These are phyloP conservation scores for Corythoichthys haematopterus DNA, from an alignment of 2,113 vertebrate genomes.

Conservation along the genomic window DNA sequence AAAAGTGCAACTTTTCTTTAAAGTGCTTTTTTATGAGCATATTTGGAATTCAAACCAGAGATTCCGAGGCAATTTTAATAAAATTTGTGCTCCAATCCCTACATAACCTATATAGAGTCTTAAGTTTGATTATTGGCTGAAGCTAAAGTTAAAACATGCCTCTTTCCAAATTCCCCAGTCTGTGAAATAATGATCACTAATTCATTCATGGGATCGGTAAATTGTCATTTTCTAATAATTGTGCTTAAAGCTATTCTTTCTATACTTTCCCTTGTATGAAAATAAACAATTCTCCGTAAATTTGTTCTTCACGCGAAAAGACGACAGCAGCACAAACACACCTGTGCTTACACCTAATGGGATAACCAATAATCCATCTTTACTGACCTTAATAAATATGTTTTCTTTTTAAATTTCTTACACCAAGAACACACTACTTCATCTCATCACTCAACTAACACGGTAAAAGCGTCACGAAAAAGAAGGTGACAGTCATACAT, in stretches of 20 bases:
- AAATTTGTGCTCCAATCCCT: slow-evolving; percentile 5
- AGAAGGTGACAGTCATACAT: not conserved
- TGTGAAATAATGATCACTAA: not conserved
- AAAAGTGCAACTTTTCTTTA: slow-evolving; percentile 66
- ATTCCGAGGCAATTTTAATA: slow-evolving; percentile 8
- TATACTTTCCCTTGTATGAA: not conserved
- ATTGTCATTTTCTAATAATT: slow-evolving; percentile 17
- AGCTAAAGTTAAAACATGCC: slow-evolving; percentile 2
- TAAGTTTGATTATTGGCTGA: slow-evolving; percentile 8
- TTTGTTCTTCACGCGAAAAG: not conserved
- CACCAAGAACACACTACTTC: not conserved
- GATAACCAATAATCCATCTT: not conserved
- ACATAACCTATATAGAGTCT: slow-evolving; percentile 10
- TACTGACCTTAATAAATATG: not conserved
- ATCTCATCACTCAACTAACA: not conserved
- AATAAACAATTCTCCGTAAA: not conserved
- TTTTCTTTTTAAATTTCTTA: not conserved
- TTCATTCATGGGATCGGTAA: not conserved
- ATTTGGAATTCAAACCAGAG: slow-evolving; percentile 26
- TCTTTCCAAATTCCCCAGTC: slow-evolving; percentile 1
- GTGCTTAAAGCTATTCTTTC: slow-evolving; percentile 48
- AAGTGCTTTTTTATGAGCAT: slow-evolving; percentile 63
- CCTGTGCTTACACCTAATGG: not conserved
- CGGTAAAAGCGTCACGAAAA: not conserved
- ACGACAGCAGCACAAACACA: not conserved